Evolutionary conservation across 1,140 invertebrate species (phyloP), one percentile per base, ranked within the genome.

Genomic region (Macrobrachium rosenbergii): DNA sequence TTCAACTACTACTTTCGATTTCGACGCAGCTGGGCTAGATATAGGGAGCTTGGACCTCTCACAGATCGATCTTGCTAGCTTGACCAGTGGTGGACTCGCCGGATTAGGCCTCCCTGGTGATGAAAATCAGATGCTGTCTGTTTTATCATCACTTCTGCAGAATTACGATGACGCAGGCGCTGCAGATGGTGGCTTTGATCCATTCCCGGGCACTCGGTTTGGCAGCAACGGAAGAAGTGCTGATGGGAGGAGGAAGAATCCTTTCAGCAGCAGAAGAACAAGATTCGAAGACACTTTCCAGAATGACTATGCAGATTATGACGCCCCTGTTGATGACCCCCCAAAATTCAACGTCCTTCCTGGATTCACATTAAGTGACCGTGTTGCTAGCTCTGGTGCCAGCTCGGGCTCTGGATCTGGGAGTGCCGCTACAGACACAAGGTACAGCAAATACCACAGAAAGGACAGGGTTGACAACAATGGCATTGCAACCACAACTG

Each of bases 281-380:
- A 62, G 86, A 69, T 88, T 88, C 69, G 62, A 76, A 43, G 73
- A 72, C 6, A 45, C 43, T 16, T 80, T 58, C 59, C 77, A 52
- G n/a, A 23, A 78, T 67, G 87, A 85, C 63, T 87, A 87, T n/a
- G 23, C 76, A 11, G 88, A 89, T 52, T 86, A 87, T 72, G 84
- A 83, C 52, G 83, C 82, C 43, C 59, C 79, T n/a, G 82, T 82
- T 21, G 87, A 89, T 6, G 89, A 89, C 21, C 69, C 89, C 14
- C 89, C 89, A 6, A 88, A 89, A 45, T 89, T 86, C 63, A 89
- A 89, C 59, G 89, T 89, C n/a, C 60, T 89, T 8, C 79, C 83
- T 81, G 89, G 89, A 0, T 89, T 89, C 52, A 88, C 87, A 2
- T 64, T 89, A 21, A 89, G 89, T 58, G 89, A 89, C 76, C 85